phyloP scores from a whole-genome alignment of 2,888 invertebrate genomes.

The Campaea margaritaria region DNA sequence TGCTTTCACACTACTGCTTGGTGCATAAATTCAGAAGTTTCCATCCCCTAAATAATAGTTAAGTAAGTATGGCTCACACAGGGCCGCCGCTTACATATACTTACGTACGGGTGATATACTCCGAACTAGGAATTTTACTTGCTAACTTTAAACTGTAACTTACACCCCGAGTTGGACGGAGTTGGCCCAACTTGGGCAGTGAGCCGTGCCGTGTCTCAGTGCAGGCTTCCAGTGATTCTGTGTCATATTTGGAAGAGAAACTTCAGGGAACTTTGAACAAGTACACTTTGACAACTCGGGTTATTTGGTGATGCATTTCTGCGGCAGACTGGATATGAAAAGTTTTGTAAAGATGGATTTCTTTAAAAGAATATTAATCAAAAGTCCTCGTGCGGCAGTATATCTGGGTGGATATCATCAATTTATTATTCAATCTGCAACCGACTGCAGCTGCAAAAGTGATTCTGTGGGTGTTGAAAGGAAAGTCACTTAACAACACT shows the following conservation, averaged over 20 bases:
- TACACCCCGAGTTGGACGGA: slow-evolving; percentile 3
- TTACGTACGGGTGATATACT: slow-evolving; percentile 16
- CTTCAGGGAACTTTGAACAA: background rate
- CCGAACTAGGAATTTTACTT: slow-evolving; percentile 13
- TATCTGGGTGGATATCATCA: no score
- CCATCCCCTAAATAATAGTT: background rate
- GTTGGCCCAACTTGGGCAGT: slow-evolving; percentile 11
- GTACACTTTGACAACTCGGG: slow-evolving; percentile 1
- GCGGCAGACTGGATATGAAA: background rate
- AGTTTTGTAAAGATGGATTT: no score
- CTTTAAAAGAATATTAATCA: no score
- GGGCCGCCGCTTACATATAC: background rate
- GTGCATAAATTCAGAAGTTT: background rate
- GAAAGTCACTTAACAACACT: no score
- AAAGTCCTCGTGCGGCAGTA: no score
- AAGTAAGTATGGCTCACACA: background rate
- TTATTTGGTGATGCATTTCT: slow-evolving; percentile 1
- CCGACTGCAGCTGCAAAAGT: no score
- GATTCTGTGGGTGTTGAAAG: no score
- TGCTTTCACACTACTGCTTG: no score
- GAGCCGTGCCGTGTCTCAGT: slow-evolving; percentile 13
- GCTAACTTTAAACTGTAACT: slow-evolving; percentile 23
- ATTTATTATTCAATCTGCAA: no score
- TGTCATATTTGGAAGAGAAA: slow-evolving; percentile 2
- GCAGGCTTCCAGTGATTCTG: slow-evolving; percentile 4